These are phyloP conservation scores for Paradoxurus hermaphroditus DNA, from an alignment of 2,113 vertebrate genomes.

Conservation along the genomic window DNA sequence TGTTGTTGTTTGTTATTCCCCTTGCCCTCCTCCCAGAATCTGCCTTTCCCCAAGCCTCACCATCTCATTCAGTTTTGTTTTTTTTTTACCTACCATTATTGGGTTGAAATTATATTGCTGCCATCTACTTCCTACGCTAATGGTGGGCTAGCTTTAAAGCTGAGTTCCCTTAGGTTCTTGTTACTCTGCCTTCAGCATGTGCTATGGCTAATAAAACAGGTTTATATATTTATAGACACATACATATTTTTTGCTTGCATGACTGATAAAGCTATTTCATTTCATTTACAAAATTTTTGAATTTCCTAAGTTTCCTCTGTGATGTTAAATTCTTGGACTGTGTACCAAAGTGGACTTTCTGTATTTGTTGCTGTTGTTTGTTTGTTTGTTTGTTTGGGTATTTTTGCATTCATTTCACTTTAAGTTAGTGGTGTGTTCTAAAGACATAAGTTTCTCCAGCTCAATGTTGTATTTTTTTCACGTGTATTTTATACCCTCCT, in stretches of 20 bases:
- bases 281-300: neutral
- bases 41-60: neutral
- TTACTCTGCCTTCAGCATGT: neutral
- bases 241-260: neutral
- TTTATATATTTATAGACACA: neutral
- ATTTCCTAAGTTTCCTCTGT: neutral
- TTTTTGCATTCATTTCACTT: neutral
- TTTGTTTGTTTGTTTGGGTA: too few species aligned
- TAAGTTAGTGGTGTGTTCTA: neutral
- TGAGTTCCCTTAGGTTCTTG: neutral
- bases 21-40: neutral
- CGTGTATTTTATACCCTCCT: neutral
- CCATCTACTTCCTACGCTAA: neutral
- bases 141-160: neutral
- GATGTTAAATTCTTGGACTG: neutral
- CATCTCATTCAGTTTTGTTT: neutral
- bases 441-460: neutral
- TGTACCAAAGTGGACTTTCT: neutral
- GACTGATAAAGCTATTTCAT: neutral
- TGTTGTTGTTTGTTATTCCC: neutral
- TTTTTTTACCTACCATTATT: neutral
- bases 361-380: neutral
- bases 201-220: neutral
- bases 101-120: neutral
- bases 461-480: neutral